Base-by-base conservation (phyloP, 2,888 invertebrate species). In the Gerosis bhagava region DNA sequence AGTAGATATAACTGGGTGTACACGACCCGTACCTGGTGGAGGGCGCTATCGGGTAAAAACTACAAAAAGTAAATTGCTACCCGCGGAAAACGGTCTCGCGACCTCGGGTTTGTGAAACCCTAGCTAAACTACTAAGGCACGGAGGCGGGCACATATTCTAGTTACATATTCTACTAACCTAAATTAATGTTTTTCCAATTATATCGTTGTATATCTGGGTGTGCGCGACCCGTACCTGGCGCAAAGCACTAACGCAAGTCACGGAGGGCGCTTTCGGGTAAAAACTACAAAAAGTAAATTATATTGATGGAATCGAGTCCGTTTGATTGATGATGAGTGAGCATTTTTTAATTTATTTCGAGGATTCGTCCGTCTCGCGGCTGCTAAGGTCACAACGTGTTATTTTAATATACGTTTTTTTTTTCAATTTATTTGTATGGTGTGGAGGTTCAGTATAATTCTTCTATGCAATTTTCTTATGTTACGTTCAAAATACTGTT, bases 11-110 rank as follows among this genome's bases (percentile, higher is more conserved):
- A 36, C 32, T 39, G 47, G n/a, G n/a, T n/a, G n/a, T n/a, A n/a
- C n/a, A n/a, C n/a, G n/a, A n/a, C n/a, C 41, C 43, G 83, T 84
- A 73, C 84, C 86, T 82, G 84, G 80, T 77, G 73, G 73, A 77
- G 73, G 81, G 80, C 70, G 82, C 78, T 83, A 86, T 84, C 72
- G 71, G 77, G 79, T 84, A 80, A 86, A 84, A 87, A 83, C 81
- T 82, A 86, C 82, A 84, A 87, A 87, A 88, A 87, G 78, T 83
- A 88, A 84, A 87, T 86, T n/a, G n/a, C n/a, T n/a, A n/a, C n/a
- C n/a, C n/a, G n/a, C n/a, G n/a, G n/a, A n/a, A n/a, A n/a, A n/a
- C n/a, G n/a, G n/a, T n/a, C n/a, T n/a, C n/a, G n/a, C n/a, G n/a
- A n/a, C n/a, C n/a, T n/a, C n/a, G n/a, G n/a, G n/a, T n/a, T n/a